Conservation (phyloP, 2,888 invertebrate species). For the Drosophila mimica region DNA sequence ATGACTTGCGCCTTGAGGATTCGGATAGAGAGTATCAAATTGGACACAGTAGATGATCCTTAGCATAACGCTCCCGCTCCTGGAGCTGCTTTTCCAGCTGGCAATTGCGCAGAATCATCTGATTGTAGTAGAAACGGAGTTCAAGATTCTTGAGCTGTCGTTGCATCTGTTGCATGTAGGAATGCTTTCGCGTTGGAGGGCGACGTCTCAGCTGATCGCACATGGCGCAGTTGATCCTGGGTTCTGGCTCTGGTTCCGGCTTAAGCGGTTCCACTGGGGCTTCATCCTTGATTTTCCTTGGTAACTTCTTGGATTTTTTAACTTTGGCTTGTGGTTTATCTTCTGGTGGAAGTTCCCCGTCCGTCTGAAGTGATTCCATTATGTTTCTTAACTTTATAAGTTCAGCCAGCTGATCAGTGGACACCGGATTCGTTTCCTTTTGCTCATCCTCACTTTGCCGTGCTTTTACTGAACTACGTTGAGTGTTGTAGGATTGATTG, state of each 20-base stretch:
- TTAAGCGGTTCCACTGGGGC: not conserved
- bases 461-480: not conserved
- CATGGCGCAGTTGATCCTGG: not conserved
- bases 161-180: constrained; percentile 46
- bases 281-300: not conserved
- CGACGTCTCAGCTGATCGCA: constrained; percentile 3
- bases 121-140: constrained; percentile 40
- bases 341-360: not conserved
- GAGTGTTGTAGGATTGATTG: no score
- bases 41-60: not conserved
- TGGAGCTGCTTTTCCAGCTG: not conserved
- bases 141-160: constrained; percentile 28
- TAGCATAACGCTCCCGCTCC: no score
- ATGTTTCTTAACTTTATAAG: not conserved
- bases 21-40: no score
- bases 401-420: not conserved
- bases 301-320: not conserved
- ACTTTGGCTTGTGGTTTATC: not conserved
- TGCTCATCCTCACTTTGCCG: not conserved
- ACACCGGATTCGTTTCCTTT: not conserved
- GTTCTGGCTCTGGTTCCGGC: no score
- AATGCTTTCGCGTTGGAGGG: not conserved
- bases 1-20: not conserved
- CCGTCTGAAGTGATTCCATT: not conserved
- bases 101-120: constrained; percentile 15